These are phyloP conservation scores for Paedocypris sp. DNA, from an alignment of 2,113 vertebrate species.

Conservation along the genomic window DNA sequence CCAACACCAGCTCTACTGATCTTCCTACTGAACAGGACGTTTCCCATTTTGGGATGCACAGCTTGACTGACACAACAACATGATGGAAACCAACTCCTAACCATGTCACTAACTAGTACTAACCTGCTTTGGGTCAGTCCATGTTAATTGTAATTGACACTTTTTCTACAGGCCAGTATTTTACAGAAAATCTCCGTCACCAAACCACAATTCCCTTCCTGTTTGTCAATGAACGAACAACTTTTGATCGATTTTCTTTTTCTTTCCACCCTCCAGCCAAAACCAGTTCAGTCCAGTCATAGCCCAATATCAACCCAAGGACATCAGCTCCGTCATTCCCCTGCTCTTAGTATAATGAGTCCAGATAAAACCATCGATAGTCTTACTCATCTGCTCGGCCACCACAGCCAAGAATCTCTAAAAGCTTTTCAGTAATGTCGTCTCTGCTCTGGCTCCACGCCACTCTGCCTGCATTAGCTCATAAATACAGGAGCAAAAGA, in stretches of 20 bases:
- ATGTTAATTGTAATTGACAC: not conserved
- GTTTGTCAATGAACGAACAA: constrained; percentile 28
- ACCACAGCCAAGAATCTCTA: constrained; percentile 44
- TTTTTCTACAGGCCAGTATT: not conserved
- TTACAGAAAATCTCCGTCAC: too few species aligned
- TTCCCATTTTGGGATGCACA: too few species aligned
- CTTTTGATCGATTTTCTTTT: constrained; percentile 33
- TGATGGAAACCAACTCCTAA: constrained; percentile 26
- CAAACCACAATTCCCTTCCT: not conserved
- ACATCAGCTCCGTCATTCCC: constrained; percentile 43
- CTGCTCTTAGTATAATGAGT: constrained; percentile 67
- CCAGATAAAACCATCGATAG: constrained; percentile 64
- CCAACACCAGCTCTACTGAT: too few species aligned
- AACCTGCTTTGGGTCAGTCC: not conserved
- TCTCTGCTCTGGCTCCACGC: constrained; percentile 51
- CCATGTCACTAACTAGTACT: constrained; percentile 21
- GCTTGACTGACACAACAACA: not conserved
- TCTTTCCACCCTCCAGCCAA: not conserved
- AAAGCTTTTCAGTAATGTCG: constrained; percentile 66
- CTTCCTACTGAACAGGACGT: too few species aligned
- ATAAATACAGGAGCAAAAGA: constrained; percentile 23
- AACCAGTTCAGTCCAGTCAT: not conserved
- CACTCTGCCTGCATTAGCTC: constrained; percentile 41
- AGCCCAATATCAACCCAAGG: constrained; percentile 59
- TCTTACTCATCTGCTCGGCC: constrained; percentile 50